Evolutionary conservation across 2,797 vertebrate genomes (phyloP), one percentile per base, ranked within the genome.

Genomic region (Dromococcyx pavoninus): DNA sequence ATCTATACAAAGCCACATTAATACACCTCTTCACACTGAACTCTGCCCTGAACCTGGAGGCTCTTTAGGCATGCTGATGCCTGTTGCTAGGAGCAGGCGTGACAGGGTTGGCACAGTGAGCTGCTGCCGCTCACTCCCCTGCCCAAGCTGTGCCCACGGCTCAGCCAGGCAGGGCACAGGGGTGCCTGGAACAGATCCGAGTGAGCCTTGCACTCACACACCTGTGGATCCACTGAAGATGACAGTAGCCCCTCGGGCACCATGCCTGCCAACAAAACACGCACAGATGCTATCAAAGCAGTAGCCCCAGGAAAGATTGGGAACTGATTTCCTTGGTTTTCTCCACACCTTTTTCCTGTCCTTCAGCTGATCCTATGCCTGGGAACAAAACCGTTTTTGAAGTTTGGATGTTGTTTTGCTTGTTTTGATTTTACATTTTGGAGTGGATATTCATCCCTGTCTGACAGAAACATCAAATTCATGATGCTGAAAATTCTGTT

Each of bases 121-220:
- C 71, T 10, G 3, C 67, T 1, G 1, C 58, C 2, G 0, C 54
- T 28, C 1, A 0, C 53, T 86, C 23, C 44, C 53, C 43, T 27
- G 61, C 54, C 54, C 4, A 0, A 39, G 69, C 4, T 0, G 13
- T 27, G 58, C 32, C 78, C 0, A 0, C 3, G 2, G 60, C 66
- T 9, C 57, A 35, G 85, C 57, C 70, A 11, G 57, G 82, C 60
- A 28, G 10, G 41, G 64, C 46, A 60, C 8, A 1, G 5, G 70
- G 39, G 57, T 0, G 9, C 39, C 70, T 51, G 77, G 77, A 18
- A 0, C 4, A 4, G 43, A 13, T 17, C 64, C 1, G 28, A 25
- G 53, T 2, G 0, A 64, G 43, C n/a, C 44, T 14, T 1, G 0
- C 5, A 5, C 69, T 75, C 60, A 27, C 44, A 4, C 86, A 65